Conservation (phyloP, 2,888 invertebrate genomes). For the Dorcus parallelipipedus region DNA sequence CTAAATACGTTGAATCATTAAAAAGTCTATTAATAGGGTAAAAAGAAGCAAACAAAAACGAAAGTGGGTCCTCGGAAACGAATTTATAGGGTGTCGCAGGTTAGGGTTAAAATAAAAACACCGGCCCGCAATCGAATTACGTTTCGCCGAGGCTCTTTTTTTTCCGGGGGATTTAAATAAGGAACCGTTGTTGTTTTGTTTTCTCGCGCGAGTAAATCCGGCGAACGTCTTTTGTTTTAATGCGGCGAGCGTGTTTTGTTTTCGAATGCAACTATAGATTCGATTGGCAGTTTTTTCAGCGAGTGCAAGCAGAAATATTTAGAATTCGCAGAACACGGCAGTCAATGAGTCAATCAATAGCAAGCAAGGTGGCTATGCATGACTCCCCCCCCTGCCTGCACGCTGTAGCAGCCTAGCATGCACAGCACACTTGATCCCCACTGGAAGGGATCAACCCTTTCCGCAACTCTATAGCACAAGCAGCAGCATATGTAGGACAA, state of each 20-base stretch:
- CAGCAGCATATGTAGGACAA: constrained; percentile 10
- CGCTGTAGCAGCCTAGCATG: constrained; percentile 17
- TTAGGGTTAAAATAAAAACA: constrained; percentile 26
- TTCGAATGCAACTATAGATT: too few species aligned
- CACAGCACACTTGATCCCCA: constrained; percentile 21
- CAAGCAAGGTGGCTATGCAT: constrained; percentile 31
- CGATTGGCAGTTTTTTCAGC: too few species aligned
- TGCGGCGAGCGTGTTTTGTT: too few species aligned
- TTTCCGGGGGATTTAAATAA: too few species aligned
- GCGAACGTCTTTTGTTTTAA: too few species aligned
- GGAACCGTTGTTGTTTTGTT: too few species aligned
- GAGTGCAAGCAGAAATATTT: constrained; percentile 2
- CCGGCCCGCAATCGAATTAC: constrained; percentile 20
- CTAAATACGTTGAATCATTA: neutral
- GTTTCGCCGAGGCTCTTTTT: neutral
- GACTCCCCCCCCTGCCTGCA: constrained; percentile 18
- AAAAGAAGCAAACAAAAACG: constrained; percentile 7
- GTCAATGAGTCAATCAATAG: constrained; percentile 30
- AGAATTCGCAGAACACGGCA: constrained; percentile 25
- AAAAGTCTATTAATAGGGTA: constrained; percentile 6
- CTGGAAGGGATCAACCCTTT: constrained; percentile 19
- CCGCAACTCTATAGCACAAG: constrained; percentile 5
- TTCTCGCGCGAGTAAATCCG: too few species aligned
- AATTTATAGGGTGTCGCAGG: constrained; percentile 30
- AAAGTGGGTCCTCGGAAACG: constrained; percentile 11